Evolutionary conservation across 2,113 vertebrate genomes (phyloP), one percentile per base, ranked within the genome.

Genomic region (Takifugu bimaculatus): DNA sequence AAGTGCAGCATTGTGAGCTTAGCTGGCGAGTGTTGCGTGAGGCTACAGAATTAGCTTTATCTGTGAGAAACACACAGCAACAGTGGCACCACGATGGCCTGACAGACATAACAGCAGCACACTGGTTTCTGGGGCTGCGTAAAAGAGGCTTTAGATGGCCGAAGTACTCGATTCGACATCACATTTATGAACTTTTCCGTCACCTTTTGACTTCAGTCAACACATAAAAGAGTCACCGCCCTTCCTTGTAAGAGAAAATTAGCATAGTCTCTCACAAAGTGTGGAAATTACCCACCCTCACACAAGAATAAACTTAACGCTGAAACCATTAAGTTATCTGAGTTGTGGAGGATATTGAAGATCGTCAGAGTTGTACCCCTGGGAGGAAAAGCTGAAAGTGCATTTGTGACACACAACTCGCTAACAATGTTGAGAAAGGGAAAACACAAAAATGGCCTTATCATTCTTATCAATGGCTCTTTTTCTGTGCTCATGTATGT

Each of bases 391-490:
- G 72, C 71, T 72, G 44, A 78, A 71, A 79, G 61, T 60, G 42
- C 57, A 75, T 77, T 73, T 77, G 15, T 70, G 72, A 54, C 68
- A 44, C 73, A 42, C 42, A 57, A 60, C 55, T 52, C 60, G 56
- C 43, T 66, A 82, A 87, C 81, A 87, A 85, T 86, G 82, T 81
- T 78, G 81, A 84, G 84, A 84, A 86, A 80, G 74, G 83, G 83
- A 67, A 83, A 87, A 85, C 78, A 70, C 50, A 86, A 78, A 84
- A 81, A 76, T 61, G 71, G 60, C 53, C 76, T 84, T 83, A 85
- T 84, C 80, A 55, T 65, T 85, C 70, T 82, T 82, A 85, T 88
- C 86, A 87, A 85, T 82, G 75, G 79, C 70, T 57, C 73, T 77
- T 77, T 81, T 67, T 84, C 44, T 70, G 45, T 65, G 75, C 75